A percentile compares a stretch with the other conserved stretches of the same genome.
Evolutionary conservation across 2,113 vertebrate species (phyloP).

Genomic region (Callionymus lyra): DNA sequence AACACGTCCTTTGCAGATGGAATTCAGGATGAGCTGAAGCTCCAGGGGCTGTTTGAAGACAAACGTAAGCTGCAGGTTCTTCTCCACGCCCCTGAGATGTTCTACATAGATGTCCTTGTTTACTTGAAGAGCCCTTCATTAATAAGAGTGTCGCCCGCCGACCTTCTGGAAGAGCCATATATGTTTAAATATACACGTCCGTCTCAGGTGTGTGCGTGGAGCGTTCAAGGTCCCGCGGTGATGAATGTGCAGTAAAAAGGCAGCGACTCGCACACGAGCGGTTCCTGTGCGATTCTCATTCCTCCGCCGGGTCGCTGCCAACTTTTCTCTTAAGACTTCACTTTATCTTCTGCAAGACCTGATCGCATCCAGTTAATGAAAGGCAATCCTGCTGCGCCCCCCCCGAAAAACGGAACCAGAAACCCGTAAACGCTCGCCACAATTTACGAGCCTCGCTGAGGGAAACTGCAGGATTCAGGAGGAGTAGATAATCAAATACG

Average conservation of each 20-base stretch:
- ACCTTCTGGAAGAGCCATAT: slow-evolving; percentile 22
- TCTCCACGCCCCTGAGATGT: slow-evolving; percentile 17
- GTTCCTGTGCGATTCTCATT: slow-evolving; percentile 18
- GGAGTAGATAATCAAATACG: too few relatives aligned
- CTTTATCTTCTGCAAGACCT: slow-evolving; percentile 21
- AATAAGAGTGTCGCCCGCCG: slow-evolving; percentile 24
- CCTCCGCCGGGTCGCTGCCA: slow-evolving; percentile 24
- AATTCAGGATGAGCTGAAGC: slow-evolving; percentile 13
- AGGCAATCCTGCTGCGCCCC: background rate
- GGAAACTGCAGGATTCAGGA: too few relatives aligned
- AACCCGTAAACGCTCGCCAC: too few relatives aligned
- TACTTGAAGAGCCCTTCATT: slow-evolving; percentile 32
- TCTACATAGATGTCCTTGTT: slow-evolving; percentile 32
- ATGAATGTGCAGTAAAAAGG: slow-evolving; percentile 38
- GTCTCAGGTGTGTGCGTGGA: background rate
- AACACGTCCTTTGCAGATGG: slow-evolving; percentile 14
- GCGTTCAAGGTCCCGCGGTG: slow-evolving; percentile 32
- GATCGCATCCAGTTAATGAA: slow-evolving; percentile 9
- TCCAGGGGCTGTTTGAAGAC: background rate
- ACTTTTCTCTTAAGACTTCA: slow-evolving; percentile 25
- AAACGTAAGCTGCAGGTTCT: background rate
- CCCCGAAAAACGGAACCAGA: background rate
- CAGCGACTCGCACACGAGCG: slow-evolving; percentile 21
- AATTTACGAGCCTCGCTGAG: too few relatives aligned
- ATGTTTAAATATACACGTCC: background rate